Base-by-base conservation (phyloP, 2,113 vertebrate genomes). In the Anguilla japonica region DNA sequence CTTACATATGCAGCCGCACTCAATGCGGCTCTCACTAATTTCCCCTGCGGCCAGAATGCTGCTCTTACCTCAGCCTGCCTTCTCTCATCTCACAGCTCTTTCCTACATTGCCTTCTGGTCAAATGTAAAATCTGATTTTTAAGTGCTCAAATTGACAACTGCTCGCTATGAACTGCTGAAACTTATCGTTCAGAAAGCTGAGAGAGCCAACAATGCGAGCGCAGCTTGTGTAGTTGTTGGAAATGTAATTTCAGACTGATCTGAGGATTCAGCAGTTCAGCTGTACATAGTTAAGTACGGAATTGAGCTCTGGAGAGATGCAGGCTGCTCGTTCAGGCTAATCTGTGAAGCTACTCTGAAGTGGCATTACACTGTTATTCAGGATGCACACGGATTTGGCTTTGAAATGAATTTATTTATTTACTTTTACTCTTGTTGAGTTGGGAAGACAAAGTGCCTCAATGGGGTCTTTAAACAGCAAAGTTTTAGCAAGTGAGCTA, bases 361-460 rank as follows among this genome's bases (percentile, higher is more conserved):
- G 60, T 26, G 60, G 16, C 60, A 26, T 67, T 67, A 26, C 34
- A 34, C 22, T 67, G 60, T 67, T 67, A 22, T 26, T 67, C 0
- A 26, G 60, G 60, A 67, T 26, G 22, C 22, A 67, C 20, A 67
- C 26, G 22, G 5, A 67, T 67, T 67, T 67, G 60, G 20, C 22
- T 67, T 67, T 67, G 26, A 67, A 67, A 20, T 3, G 57, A 14
- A 60, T 60, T 60, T 60, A 15, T 46, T 15, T 60, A 20, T 20
- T 7, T n/a, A 26, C 26, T 7, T 8, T 26, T 71, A 71, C 63
- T 71, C 20, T 71, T 71, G 63, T 71, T n/a, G 34, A 75, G 50
- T 34, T 34, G 14, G 15, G 22, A 80, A 18, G 46, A 80, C 84
- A 85, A 39, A 43, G 84, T 67, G 78, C 84, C 63, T 71, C 75